Evolutionary conservation across 64 coral and sea anemone species (phyloP).

Genomic region (Montipora cactus): DNA sequence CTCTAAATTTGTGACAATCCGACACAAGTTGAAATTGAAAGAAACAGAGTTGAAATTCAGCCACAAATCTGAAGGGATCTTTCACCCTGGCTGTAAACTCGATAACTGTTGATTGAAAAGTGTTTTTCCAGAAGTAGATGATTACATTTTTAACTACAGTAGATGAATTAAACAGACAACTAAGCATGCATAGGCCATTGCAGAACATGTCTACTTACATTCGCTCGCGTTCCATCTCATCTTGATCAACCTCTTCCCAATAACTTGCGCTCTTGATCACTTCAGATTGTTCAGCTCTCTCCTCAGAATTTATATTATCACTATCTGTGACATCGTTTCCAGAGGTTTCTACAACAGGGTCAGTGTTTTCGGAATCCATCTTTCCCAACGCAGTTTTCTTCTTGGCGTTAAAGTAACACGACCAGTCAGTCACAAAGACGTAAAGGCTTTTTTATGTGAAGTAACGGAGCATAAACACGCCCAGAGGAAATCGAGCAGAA

Average conservation of each 20-base stretch:
- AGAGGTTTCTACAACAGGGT: not conserved
- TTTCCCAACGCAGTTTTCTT: not conserved
- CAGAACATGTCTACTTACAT: not conserved
- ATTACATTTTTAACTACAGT: not conserved
- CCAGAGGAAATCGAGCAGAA: constrained; percentile 4
- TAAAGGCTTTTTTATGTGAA: not conserved
- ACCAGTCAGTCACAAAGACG: not conserved
- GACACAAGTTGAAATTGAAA: not conserved
- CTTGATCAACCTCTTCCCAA: constrained; percentile 33
- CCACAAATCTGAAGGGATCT: not conserved
- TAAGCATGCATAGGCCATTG: not conserved
- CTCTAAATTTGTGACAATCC: not conserved
- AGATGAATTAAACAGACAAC: not conserved
- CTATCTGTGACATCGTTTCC: not conserved
- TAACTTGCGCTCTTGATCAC: not conserved
- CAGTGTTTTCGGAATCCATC: constrained; percentile 22
- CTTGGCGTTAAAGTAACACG: not conserved
- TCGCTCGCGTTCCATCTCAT: constrained; percentile 30
- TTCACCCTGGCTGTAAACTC: not conserved
- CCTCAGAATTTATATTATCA: not conserved
- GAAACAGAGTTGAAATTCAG: not conserved
- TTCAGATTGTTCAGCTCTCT: not conserved
- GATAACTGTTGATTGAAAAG: too few relatives aligned
- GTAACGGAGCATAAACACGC: constrained; percentile 20
- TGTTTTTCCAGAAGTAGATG: too few relatives aligned